A percentile compares a stretch with the other conserved stretches of the same genome.
These are phyloP conservation scores for Scaptomyza tumidula DNA, from an alignment of 2,888 invertebrate genomes.

Conservation along the genomic window DNA sequence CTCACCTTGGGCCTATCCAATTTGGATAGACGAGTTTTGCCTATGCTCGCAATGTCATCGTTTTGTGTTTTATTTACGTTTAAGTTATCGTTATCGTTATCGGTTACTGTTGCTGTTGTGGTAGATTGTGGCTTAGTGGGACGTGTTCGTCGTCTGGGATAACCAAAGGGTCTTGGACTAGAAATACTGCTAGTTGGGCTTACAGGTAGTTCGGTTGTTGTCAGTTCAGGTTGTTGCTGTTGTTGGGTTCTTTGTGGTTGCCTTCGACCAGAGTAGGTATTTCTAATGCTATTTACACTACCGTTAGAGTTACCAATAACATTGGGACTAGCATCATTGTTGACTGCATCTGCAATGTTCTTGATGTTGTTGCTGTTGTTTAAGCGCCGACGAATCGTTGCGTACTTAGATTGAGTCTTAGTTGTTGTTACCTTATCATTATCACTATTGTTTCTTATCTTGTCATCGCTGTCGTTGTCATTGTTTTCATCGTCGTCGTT, in stretches of 20 bases:
- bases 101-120: slow-evolving; percentile 41
- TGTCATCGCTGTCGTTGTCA: slow-evolving; percentile 43
- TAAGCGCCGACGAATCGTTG: slow-evolving; percentile 59
- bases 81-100: slow-evolving; percentile 39
- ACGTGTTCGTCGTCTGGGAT: slow-evolving; percentile 85
- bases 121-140: slow-evolving; percentile 71
- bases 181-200: slow-evolving; percentile 82
- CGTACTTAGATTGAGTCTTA: slow-evolving; percentile 70
- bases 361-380: slow-evolving; percentile 44
- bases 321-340: slow-evolving; percentile 77
- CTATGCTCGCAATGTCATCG: slow-evolving; percentile 59
- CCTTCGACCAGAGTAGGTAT: slow-evolving; percentile 75
- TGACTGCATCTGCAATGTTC: slow-evolving; percentile 59
- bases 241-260: slow-evolving; percentile 55
- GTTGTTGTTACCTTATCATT: slow-evolving; percentile 73
- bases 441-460: slow-evolving; percentile 47
- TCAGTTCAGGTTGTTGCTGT: slow-evolving; percentile 57
- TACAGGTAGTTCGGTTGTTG: slow-evolving; percentile 58
- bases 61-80: slow-evolving; percentile 51
- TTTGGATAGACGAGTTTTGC: slow-evolving; percentile 64
- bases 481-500: slow-evolving; percentile 50
- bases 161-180: slow-evolving; percentile 86
- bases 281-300: slow-evolving; percentile 73
- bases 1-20: slow-evolving; percentile 83
- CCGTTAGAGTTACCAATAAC: slow-evolving; percentile 57